phyloP scores from a whole-genome alignment of 2,113 vertebrate genomes.

The Mungos mungo region DNA sequence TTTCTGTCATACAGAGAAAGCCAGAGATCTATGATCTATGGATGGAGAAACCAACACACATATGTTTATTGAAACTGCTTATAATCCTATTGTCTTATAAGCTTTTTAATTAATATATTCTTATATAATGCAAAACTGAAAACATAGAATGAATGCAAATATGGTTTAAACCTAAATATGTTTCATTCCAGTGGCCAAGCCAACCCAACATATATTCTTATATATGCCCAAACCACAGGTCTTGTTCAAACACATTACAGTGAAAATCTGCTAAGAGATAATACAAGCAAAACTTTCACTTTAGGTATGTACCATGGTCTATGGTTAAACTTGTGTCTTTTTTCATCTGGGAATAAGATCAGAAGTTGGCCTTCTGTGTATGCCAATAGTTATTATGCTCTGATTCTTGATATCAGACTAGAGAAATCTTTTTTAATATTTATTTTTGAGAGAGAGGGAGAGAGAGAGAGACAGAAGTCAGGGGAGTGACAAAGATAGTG shows the following conservation, averaged over 20 bases:
- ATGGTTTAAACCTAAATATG: constrained; percentile 3
- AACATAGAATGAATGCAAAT: constrained; percentile 32
- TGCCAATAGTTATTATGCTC: background rate
- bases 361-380: background rate
- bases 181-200: background rate
- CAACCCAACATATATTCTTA: background rate
- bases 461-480: too few relatives aligned
- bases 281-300: background rate
- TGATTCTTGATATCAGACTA: background rate
- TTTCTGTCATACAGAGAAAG: background rate
- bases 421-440: background rate
- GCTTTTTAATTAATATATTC: constrained; percentile 14
- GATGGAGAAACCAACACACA: background rate
- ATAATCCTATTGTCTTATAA: background rate
- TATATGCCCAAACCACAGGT: background rate
- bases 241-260: background rate
- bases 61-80: background rate
- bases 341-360: background rate
- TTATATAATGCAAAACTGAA: background rate
- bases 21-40: background rate
- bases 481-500: too few relatives aligned
- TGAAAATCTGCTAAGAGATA: background rate
- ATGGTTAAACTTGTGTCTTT: background rate
- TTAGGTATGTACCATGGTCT: background rate
- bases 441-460: too few relatives aligned